Conservation (phyloP, 2,797 vertebrate genomes). For the Meriones psammophilus region DNA sequence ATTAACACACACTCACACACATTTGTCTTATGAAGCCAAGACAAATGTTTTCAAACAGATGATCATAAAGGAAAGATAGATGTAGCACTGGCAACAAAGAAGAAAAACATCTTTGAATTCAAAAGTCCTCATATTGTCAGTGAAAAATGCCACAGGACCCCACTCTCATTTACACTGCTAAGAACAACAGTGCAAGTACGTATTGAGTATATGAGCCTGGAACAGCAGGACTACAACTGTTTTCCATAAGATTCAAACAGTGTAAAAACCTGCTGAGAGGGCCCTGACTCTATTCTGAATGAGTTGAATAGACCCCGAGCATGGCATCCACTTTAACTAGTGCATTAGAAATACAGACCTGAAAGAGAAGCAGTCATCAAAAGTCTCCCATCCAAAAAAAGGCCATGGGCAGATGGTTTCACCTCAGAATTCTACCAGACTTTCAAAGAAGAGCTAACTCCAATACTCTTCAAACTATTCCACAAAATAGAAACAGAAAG, state of each 20-base stretch:
- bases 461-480: too few species aligned
- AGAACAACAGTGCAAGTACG: not conserved
- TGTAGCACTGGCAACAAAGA: not conserved
- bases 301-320: slow-evolving; percentile 21
- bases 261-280: slow-evolving; percentile 27
- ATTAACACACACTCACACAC: not conserved
- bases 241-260: slow-evolving; percentile 34
- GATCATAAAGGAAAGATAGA: not conserved
- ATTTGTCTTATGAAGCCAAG: not conserved
- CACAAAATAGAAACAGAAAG: too few species aligned
- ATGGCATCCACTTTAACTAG: not conserved
- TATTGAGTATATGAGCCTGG: not conserved
- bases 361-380: too few species aligned
- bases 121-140: not conserved
- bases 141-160: not conserved
- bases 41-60: slow-evolving; percentile 31
- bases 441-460: too few species aligned
- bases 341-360: slow-evolving; percentile 40
- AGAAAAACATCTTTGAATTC: not conserved
- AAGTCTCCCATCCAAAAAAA: too few species aligned
- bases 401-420: too few species aligned
- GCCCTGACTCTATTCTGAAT: slow-evolving; percentile 50
- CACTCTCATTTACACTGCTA: not conserved
- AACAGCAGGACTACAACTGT: not conserved
- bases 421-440: too few species aligned